These are phyloP conservation scores for Penelope pileata DNA, from an alignment of 2,113 vertebrate genomes.

Conservation along the genomic window DNA sequence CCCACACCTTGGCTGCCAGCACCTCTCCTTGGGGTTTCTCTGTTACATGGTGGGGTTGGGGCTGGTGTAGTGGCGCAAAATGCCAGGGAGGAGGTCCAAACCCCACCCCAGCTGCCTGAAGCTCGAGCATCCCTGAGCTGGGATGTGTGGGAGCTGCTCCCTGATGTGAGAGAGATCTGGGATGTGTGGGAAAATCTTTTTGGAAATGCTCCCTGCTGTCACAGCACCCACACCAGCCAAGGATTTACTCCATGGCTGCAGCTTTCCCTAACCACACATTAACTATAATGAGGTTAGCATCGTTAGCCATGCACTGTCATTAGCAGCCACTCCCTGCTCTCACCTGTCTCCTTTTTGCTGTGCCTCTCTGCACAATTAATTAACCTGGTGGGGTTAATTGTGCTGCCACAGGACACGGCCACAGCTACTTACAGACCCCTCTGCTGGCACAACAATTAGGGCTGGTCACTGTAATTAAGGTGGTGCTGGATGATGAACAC, in stretches of 20 bases:
- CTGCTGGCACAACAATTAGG: background rate
- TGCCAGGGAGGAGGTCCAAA: background rate
- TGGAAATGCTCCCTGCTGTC: background rate
- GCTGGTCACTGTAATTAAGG: slow-evolving; percentile 36
- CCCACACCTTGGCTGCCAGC: background rate
- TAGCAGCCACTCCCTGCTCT: background rate
- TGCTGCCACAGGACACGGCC: background rate
- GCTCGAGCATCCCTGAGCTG: background rate
- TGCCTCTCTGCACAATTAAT: background rate
- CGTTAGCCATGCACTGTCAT: background rate
- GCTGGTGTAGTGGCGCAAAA: background rate
- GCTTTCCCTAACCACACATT: background rate
- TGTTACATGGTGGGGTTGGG: background rate
- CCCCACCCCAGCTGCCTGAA: background rate
- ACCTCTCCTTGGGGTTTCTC: background rate
- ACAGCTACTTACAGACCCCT: background rate
- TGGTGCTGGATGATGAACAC: background rate
- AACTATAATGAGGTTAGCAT: too few species aligned
- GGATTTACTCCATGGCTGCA: background rate
- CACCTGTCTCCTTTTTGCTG: background rate
- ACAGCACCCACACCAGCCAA: background rate
- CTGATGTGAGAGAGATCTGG: too few species aligned
- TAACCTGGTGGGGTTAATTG: background rate
- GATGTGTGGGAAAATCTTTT: too few species aligned
- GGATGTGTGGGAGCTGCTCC: background rate